These are phyloP conservation scores for Drosophila ficusphila DNA, from an alignment of 1,140 invertebrate species.

Conservation along the genomic window DNA sequence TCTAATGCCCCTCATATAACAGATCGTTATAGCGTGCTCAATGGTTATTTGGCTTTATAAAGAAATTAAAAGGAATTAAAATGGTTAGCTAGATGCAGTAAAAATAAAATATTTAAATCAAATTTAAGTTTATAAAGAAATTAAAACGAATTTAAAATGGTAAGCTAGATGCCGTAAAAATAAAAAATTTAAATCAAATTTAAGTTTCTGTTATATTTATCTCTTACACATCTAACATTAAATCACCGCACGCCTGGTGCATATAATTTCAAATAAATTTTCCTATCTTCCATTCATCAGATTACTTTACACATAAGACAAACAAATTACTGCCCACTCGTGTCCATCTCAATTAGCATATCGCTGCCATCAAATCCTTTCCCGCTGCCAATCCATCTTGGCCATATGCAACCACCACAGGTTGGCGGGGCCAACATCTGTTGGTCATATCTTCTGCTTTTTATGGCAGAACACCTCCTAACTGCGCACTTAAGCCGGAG, in stretches of 20 bases:
- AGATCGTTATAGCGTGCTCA: background rate
- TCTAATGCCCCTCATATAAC: conserved; percentile 9
- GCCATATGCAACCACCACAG: background rate
- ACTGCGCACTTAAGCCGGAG: conserved; percentile 56
- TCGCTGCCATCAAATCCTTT: conserved; percentile 36
- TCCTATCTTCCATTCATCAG: conserved; percentile 9
- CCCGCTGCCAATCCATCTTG: conserved; percentile 33
- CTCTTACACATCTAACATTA: background rate
- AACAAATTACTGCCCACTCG: conserved; percentile 28
- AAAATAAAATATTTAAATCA: too few relatives aligned
- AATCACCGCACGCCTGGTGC: background rate
- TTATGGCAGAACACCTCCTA: conserved; percentile 52
- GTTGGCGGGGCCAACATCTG: conserved; percentile 12
- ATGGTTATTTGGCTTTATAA: background rate
- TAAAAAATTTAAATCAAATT: too few relatives aligned
- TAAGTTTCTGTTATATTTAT: background rate
- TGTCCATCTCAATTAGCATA: conserved; percentile 46
- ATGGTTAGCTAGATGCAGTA: too few relatives aligned
- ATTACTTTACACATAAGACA: conserved; percentile 27
- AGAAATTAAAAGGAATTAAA: background rate
- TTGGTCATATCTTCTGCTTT: conserved; percentile 27
- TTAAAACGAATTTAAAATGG: too few relatives aligned
- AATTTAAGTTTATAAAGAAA: too few relatives aligned
- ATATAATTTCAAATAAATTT: background rate
- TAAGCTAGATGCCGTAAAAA: too few relatives aligned